Conservation (phyloP, 2,888 invertebrate species). For the Ditylenchus weischeri region DNA sequence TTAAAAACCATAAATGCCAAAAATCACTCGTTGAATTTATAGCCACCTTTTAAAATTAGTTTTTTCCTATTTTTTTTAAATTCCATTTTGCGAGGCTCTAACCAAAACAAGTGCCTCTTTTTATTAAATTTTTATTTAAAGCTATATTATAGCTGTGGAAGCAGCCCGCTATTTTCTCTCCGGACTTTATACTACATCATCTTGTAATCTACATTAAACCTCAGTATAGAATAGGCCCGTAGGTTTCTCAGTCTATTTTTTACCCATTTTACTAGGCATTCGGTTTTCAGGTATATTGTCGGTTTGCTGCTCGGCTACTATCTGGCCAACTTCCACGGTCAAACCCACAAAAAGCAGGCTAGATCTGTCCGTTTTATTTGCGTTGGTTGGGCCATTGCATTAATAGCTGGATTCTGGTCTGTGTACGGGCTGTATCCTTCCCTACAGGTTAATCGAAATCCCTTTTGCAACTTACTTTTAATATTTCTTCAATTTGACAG, state of each 20-base stretch:
- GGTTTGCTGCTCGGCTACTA: constrained; percentile 56
- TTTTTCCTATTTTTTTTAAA: background rate
- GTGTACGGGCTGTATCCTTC: constrained; percentile 57
- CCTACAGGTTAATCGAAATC: constrained; percentile 30
- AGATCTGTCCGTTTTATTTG: constrained; percentile 34
- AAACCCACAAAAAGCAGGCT: constrained; percentile 32
- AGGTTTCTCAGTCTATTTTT: background rate
- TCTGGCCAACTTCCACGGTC: constrained; percentile 40
- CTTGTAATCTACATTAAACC: constrained; percentile 57
- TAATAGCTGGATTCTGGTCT: constrained; percentile 45
- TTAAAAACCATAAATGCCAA: too few relatives aligned
- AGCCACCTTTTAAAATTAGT: constrained; percentile 33
- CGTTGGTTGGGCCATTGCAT: constrained; percentile 46
- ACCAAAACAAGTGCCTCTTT: too few relatives aligned
- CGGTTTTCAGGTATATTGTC: constrained; percentile 46
- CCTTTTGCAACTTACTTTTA: constrained; percentile 9
- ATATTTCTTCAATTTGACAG: constrained; percentile 21
- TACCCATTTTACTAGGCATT: constrained; percentile 38
- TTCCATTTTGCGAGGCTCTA: too few relatives aligned
- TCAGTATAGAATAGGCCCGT: constrained; percentile 39
- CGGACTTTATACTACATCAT: constrained; percentile 57
- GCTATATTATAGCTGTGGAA: constrained; percentile 46
- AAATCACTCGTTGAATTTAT: too few relatives aligned
- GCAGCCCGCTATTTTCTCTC: constrained; percentile 57
- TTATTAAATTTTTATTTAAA: background rate